Evolutionary conservation across 2,113 vertebrate genomes (phyloP), one percentile per base, ranked within the genome.

Genomic region (Suncus etruscus): DNA sequence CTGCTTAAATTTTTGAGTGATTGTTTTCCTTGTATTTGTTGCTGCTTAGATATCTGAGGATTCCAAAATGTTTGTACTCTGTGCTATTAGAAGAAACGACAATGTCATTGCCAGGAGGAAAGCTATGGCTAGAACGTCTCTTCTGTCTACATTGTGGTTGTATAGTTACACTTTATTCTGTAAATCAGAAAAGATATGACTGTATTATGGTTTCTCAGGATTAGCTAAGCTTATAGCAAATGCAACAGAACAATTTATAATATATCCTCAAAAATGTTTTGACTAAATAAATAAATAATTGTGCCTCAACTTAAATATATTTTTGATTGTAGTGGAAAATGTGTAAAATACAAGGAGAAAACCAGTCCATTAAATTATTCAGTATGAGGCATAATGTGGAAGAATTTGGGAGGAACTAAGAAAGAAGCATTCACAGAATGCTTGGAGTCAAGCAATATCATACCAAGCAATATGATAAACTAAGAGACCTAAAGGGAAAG

Each of bases 11-110:
- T 75, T 75, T 94, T 32, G 90, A 81, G 89, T 32, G 83, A 24
- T 94, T 96, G 31, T 91, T 93, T 94, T 48, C 81, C 82, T 96
- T 93, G 27, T 92, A 27, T 96, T 95, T 95, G 79, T 94, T 95
- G 89, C 92, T 93, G 83, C 69, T 86, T 20, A 22, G 78, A 91
- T 77, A 6, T 58, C 65, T 47, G 12, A n/a, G 70, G 29, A 89
- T 82, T 84, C 75, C 80, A 61, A 1, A 39, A 85, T 27, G 79
- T 51, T 3, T 63, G 39, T 66, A 39, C 25, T 76, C 54, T 9
- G 50, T 58, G 7, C 48, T 90, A 0, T 85, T 77, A 79, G 86
- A 84, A 82, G 10, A 39, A 39, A 39, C 29, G 11, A n/a, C 15
- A 12, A 18, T 25, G 31, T 69, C 32, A 25, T 32, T 58, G 70